These are phyloP conservation scores for Drosophila colorata DNA, from an alignment of 2,888 invertebrate genomes.

Conservation along the genomic window DNA sequence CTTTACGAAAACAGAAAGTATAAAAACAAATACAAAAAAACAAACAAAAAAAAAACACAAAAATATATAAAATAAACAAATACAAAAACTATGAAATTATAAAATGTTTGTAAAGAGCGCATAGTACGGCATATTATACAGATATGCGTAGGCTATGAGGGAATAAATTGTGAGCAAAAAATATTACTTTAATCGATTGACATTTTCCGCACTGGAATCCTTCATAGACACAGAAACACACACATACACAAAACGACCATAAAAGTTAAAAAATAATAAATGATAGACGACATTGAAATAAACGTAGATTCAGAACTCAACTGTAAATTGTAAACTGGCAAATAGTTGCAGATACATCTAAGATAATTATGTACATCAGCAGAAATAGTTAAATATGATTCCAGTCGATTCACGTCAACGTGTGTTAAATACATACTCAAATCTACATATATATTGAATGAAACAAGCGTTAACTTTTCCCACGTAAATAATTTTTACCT, in stretches of 20 bases:
- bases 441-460: slow-evolving; percentile 32
- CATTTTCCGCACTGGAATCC: slow-evolving; percentile 34
- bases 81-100: slow-evolving; percentile 37
- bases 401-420: slow-evolving; percentile 23
- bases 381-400: slow-evolving; percentile 43
- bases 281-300: slow-evolving; percentile 22
- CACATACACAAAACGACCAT: slow-evolving; percentile 29
- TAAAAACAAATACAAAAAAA: slow-evolving; percentile 52
- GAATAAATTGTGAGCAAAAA: slow-evolving; percentile 61
- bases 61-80: slow-evolving; percentile 27
- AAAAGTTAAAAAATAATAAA: slow-evolving; percentile 19
- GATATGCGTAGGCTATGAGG: slow-evolving; percentile 11
- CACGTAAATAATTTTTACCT: slow-evolving; percentile 72
- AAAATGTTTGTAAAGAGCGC: slow-evolving; percentile 45
- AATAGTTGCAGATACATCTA: slow-evolving; percentile 45
- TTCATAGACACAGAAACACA: slow-evolving; percentile 24
- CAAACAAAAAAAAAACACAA: slow-evolving; percentile 28
- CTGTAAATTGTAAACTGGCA: slow-evolving; percentile 74
- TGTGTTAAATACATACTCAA: slow-evolving; percentile 19
- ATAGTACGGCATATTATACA: slow-evolving; percentile 22
- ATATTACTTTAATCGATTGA: slow-evolving; percentile 63
- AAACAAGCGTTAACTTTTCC: slow-evolving; percentile 78
- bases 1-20: slow-evolving; percentile 71
- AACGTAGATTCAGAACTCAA: slow-evolving; percentile 43
- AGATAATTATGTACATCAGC: slow-evolving; percentile 25